Base-by-base conservation (phyloP, 1,140 invertebrate species). In the Phymastichus coffea region DNA sequence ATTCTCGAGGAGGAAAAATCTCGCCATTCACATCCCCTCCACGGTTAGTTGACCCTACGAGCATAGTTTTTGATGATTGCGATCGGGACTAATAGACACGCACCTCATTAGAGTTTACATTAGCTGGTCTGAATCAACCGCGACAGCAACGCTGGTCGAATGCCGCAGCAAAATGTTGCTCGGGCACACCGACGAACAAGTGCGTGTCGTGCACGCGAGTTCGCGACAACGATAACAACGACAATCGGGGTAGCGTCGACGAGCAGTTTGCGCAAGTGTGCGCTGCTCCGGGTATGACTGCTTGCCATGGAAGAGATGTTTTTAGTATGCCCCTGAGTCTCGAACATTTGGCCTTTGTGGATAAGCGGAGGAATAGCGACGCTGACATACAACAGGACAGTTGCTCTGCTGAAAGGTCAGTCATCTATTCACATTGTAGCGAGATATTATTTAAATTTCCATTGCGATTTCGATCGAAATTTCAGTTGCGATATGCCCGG, bases 111-210 rank as follows among this genome's bases (percentile, higher is more conserved):
- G 12, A 47, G 37, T 40, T 40, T 15, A 41, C 22, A 41, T 19
- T 19, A 3, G 4, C 22, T 41, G 22, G 17, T 41, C 7, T 4
- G 7, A 44, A 7, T 10, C 30, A 7, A 17, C 20, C 7, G 15
- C 10, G 26, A 10, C 10, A 37, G 2, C 67, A 76, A 20, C 65
- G 69, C 9, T 80, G 80, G 79, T 74, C 74, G n/a, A 81, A 81
- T 37, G 67, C 70, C n/a, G 78, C 74, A 3, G 19, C 30, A 1
- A 49, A 56, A 57, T 81, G 77, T 28, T 79, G 76, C 43, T 69
- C 73, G 0, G 68, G 73, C 12, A 56, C 75, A 19, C 66, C 74
- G 6, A 76, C 72, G 52, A 79, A 79, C 47, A 79, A 79, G 47
- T 79, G 77, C 37, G 61, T 66, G 15, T 68, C 68, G 54, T 75